phyloP scores from a whole-genome alignment of 2,888 invertebrate species.

The Himalopsyche japonica region DNA sequence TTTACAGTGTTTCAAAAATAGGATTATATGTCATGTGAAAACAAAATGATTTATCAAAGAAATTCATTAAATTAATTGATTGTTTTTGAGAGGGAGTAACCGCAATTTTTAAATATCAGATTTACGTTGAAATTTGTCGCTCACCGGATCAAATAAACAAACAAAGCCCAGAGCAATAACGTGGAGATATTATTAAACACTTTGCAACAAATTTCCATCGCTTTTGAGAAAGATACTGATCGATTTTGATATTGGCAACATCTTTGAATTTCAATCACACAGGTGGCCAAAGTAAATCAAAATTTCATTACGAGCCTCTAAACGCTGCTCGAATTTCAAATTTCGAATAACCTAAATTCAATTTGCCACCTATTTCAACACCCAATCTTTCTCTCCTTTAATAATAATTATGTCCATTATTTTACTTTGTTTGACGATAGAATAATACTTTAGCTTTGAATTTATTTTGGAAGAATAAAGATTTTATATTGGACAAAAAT shows the following conservation, averaged over 20 bases:
- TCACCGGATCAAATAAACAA: neutral
- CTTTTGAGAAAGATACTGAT: neutral
- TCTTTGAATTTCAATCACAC: constrained; percentile 1
- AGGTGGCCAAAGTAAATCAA: constrained; percentile 3
- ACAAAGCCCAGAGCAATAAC: neutral
- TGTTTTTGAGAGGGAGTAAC: too few species aligned
- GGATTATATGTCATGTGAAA: too few species aligned
- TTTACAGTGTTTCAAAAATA: too few species aligned
- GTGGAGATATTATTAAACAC: neutral
- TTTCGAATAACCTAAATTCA: neutral
- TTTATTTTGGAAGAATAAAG: too few species aligned
- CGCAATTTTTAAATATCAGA: too few species aligned
- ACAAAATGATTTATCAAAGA: too few species aligned
- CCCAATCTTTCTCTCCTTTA: neutral
- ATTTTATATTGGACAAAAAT: too few species aligned
- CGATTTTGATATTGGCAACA: neutral
- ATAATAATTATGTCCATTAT: neutral
- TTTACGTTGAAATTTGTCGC: neutral
- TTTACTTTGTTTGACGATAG: too few species aligned
- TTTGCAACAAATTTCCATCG: neutral
- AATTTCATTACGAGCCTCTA: constrained; percentile 2
- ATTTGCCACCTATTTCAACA: neutral
- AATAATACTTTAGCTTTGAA: too few species aligned
- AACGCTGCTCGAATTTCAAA: constrained; percentile 5
- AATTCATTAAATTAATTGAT: too few species aligned